Evolutionary conservation across 2,888 invertebrate genomes (phyloP), one percentile per base, ranked within the genome.

Genomic region (Bimastos eiseni): DNA sequence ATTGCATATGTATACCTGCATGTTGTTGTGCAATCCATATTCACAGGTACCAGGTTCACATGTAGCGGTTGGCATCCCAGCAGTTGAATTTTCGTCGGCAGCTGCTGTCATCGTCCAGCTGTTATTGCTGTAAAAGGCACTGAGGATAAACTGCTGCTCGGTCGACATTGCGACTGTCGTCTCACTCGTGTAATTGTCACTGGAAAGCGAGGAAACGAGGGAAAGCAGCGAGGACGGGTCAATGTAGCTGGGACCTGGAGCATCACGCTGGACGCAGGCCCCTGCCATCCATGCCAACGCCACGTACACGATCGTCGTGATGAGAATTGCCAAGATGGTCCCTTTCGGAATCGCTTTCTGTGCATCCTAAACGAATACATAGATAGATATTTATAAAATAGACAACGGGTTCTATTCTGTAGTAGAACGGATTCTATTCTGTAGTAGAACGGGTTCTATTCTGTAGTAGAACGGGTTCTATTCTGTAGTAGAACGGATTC

Each of bases 331-430:
- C 70, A 98, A 96, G 34, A 99, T 96, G 0, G 99, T 99, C 49
- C 99, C 99, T 94, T 97, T 97, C 0, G 98, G 99, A 93, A 99
- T 99, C 0, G 98, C 97, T 89, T 96, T 96, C 13, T 97, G 97
- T 0, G 99, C 98, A 95, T 98, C 97, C 97, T 97, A 90, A 30
- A 89, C 19, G 11, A 89, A 30, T 8, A 89, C 41, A 41, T 30
- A 1, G 8, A 88, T 8, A 37, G 11, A 88, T 1, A 21, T 21
- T 0, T 3, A 21, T 41, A 41, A 41, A 41, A 41, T 41, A 41
- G n/a, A n/a, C n/a, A n/a, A n/a, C n/a, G n/a, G n/a, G n/a, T n/a
- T n/a, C n/a, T n/a, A n/a, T n/a, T n/a, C n/a, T n/a, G n/a, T n/a
- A n/a, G n/a, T n/a, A n/a, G n/a, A n/a, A n/a, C n/a, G n/a, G n/a